Evolutionary conservation across 1,140 invertebrate species (phyloP).

Genomic region (Drosophila rufa): DNA sequence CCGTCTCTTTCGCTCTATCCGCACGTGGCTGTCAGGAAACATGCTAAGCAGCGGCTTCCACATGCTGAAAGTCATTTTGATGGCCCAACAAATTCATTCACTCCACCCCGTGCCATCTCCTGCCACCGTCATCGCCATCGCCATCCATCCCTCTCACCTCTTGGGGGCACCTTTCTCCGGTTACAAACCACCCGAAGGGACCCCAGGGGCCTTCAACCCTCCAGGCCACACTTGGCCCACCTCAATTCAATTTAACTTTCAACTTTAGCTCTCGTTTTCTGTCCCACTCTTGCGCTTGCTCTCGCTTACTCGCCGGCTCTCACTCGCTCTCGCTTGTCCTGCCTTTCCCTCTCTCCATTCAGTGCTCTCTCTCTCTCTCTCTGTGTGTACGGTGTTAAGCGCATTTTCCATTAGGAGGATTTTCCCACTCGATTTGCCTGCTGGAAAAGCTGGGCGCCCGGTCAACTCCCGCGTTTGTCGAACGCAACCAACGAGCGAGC

Average conservation of each 20-base stretch:
- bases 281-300: constrained; percentile 10
- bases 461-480: constrained; percentile 82
- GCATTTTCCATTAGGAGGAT: constrained; percentile 40
- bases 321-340: constrained; percentile 11
- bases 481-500: constrained; percentile 68
- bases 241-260: constrained; percentile 81
- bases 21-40: constrained; percentile 81
- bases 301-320: constrained; percentile 10
- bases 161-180: constrained; percentile 16
- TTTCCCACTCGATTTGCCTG: constrained; percentile 27
- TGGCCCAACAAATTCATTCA: constrained; percentile 60
- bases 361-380: background rate
- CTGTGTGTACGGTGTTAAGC: constrained; percentile 29
- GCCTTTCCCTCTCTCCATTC: background rate
- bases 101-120: constrained; percentile 26
- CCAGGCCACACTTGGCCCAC: constrained; percentile 53
- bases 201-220: constrained; percentile 62
- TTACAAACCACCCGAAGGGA: constrained; percentile 62
- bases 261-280: constrained; percentile 55
- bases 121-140: constrained; percentile 16
- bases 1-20: constrained; percentile 42
- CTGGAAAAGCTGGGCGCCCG: constrained; percentile 68
- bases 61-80: constrained; percentile 78
- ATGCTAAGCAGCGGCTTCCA: constrained; percentile 80
- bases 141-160: constrained; percentile 12